Percentiles rank a stretch among this genome's conserved stretches.
Evolutionary conservation across 2,797 vertebrate genomes (phyloP).

Genomic region (Protonibea diacanthus): DNA sequence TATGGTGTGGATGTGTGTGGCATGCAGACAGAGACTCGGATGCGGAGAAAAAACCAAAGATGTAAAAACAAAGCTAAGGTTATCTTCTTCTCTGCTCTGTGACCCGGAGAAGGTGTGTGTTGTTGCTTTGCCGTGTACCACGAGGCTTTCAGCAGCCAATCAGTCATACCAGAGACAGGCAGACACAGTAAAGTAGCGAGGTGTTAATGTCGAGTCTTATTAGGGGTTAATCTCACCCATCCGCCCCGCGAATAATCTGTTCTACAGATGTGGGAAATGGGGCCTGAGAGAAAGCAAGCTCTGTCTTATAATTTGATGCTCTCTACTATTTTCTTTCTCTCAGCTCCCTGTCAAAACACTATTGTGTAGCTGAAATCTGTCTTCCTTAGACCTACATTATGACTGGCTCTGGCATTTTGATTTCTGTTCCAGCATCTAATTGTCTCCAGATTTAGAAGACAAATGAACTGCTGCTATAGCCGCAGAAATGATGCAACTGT

Average conservation of each 20-base stretch:
- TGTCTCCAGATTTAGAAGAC: slow-evolving; percentile 71
- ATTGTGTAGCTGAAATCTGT: slow-evolving; percentile 51
- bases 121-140: slow-evolving; percentile 4
- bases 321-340: slow-evolving; percentile 45
- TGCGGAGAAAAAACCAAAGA: slow-evolving; percentile 14
- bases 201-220: slow-evolving; percentile 69
- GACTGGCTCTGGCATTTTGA: slow-evolving; percentile 66
- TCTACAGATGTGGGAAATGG: slow-evolving; percentile 68
- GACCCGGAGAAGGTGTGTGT: slow-evolving; percentile 32
- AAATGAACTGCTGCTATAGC: slow-evolving; percentile 50
- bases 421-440: slow-evolving; percentile 66
- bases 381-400: slow-evolving; percentile 57
- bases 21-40: slow-evolving; percentile 2
- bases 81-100: slow-evolving; percentile 9
- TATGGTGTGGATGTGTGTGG: slow-evolving; percentile 14
- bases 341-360: slow-evolving; percentile 60
- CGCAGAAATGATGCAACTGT: slow-evolving; percentile 39
- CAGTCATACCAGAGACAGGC: slow-evolving; percentile 39
- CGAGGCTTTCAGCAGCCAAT: slow-evolving; percentile 54
- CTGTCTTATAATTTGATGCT: slow-evolving; percentile 9
- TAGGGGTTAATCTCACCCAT: slow-evolving; percentile 61
- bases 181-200: slow-evolving; percentile 38
- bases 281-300: slow-evolving; percentile 26
- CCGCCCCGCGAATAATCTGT: slow-evolving; percentile 52
- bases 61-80: slow-evolving; percentile 28